Base-by-base conservation (phyloP, 1,140 invertebrate species). In the Danaus melanippus region DNA sequence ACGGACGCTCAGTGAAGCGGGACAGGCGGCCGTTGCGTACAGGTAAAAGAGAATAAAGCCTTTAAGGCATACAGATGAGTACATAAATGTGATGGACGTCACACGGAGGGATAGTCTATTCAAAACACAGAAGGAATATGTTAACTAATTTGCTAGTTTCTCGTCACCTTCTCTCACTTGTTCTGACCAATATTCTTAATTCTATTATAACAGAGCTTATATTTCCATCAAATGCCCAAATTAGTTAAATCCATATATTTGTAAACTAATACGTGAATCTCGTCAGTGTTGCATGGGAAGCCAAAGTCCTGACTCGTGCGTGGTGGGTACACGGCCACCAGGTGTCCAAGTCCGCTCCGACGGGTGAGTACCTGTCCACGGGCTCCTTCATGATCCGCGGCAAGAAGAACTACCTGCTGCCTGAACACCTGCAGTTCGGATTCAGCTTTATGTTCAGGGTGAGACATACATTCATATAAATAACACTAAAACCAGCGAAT, bases 321-420 rank as follows among this genome's bases (percentile, higher is more conserved):
- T 99, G 97, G 93, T 99, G 98, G 97, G 98, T 99, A 5, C 89
- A 94, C 78, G 93, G 94, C 58, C 90, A 97, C 66, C 97, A 99
- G 87, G 96, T 99, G n/a, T 97, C 96, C 10, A 99, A 99, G 88
- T 98, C 96, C 0, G 98, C 98, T 0, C 98, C 97, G 1, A 94
- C 95, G 47, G 98, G 98, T 64, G 97, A 99, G 88, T 99, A 98
- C 84, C 89, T 99, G 47, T 93, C 94, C 8, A 95, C 93, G 10
- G 97, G 98, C 60, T 97, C 96, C 62, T 99, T 99, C 81, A 99
- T 99, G 97, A 96, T 99, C 74, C 90, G 97, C 60, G 98, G 98
- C 12, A 98, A 97, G 81, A 99, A 99, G 87, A 99, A 99, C 88
- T 99, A 96, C 85, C 85, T 99, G 8, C 84, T 99, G 10, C 96